Conservation (phyloP, 2,888 invertebrate genomes). For the Rutpela maculata region DNA sequence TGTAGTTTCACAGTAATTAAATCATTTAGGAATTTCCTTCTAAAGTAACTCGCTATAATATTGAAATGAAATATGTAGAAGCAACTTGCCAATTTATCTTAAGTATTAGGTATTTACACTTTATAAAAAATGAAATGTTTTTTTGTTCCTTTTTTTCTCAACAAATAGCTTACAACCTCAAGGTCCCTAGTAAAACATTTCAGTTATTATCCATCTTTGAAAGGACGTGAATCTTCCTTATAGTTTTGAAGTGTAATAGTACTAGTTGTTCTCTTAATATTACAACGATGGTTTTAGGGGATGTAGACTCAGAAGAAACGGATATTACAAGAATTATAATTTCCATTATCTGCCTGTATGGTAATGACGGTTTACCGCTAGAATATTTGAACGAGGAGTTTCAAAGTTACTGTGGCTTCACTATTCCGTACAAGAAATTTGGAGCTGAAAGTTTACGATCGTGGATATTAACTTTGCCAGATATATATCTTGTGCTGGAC, state of each 20-base stretch:
- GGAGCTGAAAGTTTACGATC: constrained; percentile 58
- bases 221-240: not conserved
- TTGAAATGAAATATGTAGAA: too few species aligned
- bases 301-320: constrained; percentile 52
- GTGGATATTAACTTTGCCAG: constrained; percentile 62
- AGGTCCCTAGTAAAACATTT: not conserved
- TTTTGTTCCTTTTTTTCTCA: too few species aligned
- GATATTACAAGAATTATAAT: constrained; percentile 57
- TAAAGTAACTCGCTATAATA: too few species aligned
- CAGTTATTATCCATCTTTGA: constrained; percentile 11
- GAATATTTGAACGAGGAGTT: constrained; percentile 60
- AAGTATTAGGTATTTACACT: too few species aligned
- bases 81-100: too few species aligned
- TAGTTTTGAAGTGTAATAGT: not conserved
- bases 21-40: too few species aligned
- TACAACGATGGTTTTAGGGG: constrained; percentile 45
- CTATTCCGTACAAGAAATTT: constrained; percentile 63
- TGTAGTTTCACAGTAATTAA: too few species aligned
- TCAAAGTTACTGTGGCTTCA: constrained; percentile 57
- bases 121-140: too few species aligned
- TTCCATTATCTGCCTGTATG: constrained; percentile 60
- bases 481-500: constrained; percentile 61
- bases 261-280: constrained; percentile 9
- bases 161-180: too few species aligned
- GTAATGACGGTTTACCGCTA: constrained; percentile 61